Evolutionary conservation across 2,113 vertebrate genomes (phyloP).

Genomic region (human (Homo sapiens)): GRCh38 chr2:227909501-227910000

Average conservation of each 20-base stretch:
- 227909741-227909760: not conserved
- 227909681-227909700: not conserved
- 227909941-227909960: not conserved
- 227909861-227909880: not conserved
- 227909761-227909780: not conserved
- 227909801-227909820: not conserved
- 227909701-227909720: not conserved
- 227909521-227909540: not conserved
- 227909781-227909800: not conserved
- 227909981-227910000: not conserved
- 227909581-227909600: not conserved
- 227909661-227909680: not conserved
- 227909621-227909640: not conserved
- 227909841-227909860: not conserved
- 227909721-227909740: not conserved
- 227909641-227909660: not conserved
- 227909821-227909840: not conserved
- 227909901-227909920: not conserved
- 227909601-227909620: not conserved
- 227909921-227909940: not conserved
- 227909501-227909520: not conserved
- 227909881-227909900: not conserved
- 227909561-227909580: not conserved
- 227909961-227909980: not conserved
- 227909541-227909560: not conserved